Evolutionary conservation across 2,113 vertebrate genomes (phyloP).

Genomic region (Tetrao urogallus): DNA sequence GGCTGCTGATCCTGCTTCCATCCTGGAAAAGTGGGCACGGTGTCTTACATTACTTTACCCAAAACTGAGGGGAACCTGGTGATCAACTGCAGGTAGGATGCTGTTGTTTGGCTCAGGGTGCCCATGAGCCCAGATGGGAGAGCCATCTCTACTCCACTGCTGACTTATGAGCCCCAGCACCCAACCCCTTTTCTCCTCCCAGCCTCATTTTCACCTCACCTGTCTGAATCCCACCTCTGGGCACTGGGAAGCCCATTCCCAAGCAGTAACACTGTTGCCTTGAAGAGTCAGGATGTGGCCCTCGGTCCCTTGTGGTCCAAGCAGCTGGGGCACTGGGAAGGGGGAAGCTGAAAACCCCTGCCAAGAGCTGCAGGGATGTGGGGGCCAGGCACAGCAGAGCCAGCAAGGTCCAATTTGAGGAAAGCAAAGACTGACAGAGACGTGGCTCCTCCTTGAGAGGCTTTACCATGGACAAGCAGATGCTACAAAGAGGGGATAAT

Average conservation of each 20-base stretch:
- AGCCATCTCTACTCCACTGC: accelerated
- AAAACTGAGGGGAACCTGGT: too few relatives aligned
- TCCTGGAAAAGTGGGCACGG: neutral
- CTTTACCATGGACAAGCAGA: neutral
- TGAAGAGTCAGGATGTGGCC: too few relatives aligned
- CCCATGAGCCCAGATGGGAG: neutral
- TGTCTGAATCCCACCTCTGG: neutral
- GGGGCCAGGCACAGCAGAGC: neutral
- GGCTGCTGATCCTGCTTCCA: neutral
- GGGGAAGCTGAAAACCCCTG: neutral
- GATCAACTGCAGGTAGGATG: neutral
- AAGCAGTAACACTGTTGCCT: neutral
- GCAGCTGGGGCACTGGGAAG: neutral
- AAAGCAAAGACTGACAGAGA: neutral
- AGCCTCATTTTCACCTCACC: accelerated
- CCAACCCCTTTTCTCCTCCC: neutral
- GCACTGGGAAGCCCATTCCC: neutral
- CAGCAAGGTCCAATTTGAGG: accelerated
- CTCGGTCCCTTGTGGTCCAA: neutral
- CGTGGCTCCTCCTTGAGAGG: neutral
- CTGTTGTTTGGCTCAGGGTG: neutral
- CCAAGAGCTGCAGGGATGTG: too few relatives aligned
- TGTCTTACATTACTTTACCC: neutral
- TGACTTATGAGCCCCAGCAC: neutral
- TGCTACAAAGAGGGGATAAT: neutral